Evolutionary conservation across 2,113 vertebrate genomes (phyloP).

Genomic region (Pangasianodon hypophthalmus): DNA sequence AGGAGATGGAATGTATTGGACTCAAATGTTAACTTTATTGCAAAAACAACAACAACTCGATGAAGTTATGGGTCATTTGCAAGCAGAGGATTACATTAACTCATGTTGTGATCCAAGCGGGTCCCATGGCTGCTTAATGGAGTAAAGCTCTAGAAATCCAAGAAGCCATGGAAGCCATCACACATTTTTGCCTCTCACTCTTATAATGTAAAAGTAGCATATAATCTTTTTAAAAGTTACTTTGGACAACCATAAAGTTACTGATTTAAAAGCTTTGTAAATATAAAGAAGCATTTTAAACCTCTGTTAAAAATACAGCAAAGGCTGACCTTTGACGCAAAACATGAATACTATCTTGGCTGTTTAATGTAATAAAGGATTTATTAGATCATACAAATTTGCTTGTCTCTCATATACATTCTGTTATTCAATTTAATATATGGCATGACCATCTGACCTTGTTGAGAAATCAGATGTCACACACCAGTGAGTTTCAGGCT

Average conservation of each 20-base stretch:
- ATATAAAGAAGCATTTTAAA: neutral
- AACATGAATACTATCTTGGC: neutral
- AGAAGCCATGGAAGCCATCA: neutral
- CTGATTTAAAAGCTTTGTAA: neutral
- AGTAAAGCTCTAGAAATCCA: neutral
- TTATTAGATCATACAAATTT: neutral
- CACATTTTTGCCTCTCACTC: neutral
- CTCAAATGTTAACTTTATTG: neutral
- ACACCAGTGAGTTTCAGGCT: neutral
- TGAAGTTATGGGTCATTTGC: slow-evolving; percentile 10
- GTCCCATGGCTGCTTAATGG: neutral
- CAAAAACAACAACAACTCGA: neutral
- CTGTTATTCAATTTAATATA: neutral
- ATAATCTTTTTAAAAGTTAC: neutral
- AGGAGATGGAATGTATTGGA: neutral
- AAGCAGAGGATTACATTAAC: neutral
- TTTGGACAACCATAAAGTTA: neutral
- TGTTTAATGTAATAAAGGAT: neutral
- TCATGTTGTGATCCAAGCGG: neutral
- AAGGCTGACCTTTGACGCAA: neutral
- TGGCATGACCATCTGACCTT: neutral
- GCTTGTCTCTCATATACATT: neutral
- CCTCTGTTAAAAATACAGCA: neutral
- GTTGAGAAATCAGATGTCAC: neutral
- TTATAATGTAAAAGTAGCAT: neutral